These are phyloP conservation scores for Pterocles orientalis DNA, from an alignment of 2,113 vertebrate genomes.

Conservation along the genomic window DNA sequence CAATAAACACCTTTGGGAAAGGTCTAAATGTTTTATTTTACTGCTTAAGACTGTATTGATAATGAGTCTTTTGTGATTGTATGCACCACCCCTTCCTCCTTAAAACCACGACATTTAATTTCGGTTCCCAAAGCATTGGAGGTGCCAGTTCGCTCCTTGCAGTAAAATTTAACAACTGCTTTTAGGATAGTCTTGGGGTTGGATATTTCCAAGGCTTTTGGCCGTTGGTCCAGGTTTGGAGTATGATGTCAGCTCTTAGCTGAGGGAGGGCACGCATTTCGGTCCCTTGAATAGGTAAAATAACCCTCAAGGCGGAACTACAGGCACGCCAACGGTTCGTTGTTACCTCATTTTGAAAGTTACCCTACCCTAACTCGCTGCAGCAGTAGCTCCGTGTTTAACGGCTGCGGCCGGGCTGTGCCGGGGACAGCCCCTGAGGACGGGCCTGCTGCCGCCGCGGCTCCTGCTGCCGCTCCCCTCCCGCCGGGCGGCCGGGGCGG, in stretches of 20 bases:
- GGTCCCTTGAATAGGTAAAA: background rate
- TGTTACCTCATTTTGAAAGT: rapidly evolving
- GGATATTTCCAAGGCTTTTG: too few species aligned
- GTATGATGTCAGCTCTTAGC: too few species aligned
- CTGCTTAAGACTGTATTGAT: too few species aligned
- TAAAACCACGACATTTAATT: background rate
- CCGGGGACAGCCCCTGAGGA: too few species aligned
- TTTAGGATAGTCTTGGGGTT: background rate
- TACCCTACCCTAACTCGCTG: rapidly evolving
- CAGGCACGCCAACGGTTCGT: rapidly evolving
- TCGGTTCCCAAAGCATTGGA: rapidly evolving
- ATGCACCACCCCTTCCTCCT: rapidly evolving
- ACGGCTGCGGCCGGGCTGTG: too few species aligned
- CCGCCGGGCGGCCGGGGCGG: background rate
- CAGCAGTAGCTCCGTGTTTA: too few species aligned
- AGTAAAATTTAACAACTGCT: background rate
- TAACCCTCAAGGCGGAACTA: rapidly evolving
- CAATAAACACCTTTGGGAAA: background rate
- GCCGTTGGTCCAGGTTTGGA: too few species aligned
- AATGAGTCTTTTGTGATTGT: too few species aligned
- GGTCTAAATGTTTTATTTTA: background rate
- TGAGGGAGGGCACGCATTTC: background rate
- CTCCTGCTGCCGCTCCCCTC: too few species aligned
- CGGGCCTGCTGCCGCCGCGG: background rate
- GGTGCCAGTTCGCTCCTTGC: rapidly evolving